A percentile compares a stretch with the other conserved stretches of the same genome.
Evolutionary conservation across 2,113 vertebrate species (phyloP).

Genomic region (Trochalopteron elliotii): DNA sequence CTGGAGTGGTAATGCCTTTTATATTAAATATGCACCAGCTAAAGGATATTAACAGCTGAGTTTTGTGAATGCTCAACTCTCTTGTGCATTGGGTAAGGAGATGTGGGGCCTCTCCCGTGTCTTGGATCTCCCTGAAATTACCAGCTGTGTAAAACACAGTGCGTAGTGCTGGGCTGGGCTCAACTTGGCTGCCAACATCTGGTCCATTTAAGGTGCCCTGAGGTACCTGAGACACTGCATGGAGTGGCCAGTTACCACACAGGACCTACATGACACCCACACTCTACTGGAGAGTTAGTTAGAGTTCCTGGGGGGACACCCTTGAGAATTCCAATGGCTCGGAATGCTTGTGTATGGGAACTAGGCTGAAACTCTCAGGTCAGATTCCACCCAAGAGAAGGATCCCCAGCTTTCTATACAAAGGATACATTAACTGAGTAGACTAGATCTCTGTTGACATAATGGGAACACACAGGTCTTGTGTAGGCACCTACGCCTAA

Average conservation of each 20-base stretch:
- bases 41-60: not conserved
- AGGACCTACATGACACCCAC: not conserved
- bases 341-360: not conserved
- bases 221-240: not conserved
- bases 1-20: not conserved
- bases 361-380: not conserved
- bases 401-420: not conserved
- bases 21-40: not conserved
- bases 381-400: not conserved
- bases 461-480: not conserved
- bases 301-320: not conserved
- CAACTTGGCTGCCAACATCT: not conserved
- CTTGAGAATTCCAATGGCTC: not conserved
- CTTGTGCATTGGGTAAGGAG: not conserved
- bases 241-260: not conserved
- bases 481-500: not conserved
- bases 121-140: not conserved
- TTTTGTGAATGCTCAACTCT: not conserved
- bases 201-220: not conserved
- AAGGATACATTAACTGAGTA: not conserved
- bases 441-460: not conserved
- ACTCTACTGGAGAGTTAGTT: not conserved
- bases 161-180: not conserved
- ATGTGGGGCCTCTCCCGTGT: not conserved
- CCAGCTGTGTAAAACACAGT: not conserved